Evolutionary conservation across 35 echinoderm and acorn worm species (phyloP).

Genomic region (Ophioderma brevispina): DNA sequence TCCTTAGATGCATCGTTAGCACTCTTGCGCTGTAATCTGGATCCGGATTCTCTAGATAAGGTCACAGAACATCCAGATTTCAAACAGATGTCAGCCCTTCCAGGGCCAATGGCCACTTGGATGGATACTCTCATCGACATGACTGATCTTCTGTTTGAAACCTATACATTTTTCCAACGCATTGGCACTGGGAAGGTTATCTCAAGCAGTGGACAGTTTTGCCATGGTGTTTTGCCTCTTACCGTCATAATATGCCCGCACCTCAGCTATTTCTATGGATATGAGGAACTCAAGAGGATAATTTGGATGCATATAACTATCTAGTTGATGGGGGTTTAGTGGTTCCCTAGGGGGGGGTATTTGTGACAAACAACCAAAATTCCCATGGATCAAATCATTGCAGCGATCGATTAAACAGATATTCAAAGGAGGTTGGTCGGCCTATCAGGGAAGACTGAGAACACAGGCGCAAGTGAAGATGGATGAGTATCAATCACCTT

Average conservation of each 20-base stretch:
- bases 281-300: background rate
- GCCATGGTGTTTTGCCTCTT: background rate
- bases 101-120: background rate
- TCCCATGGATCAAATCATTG: background rate
- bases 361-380: background rate
- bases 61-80: background rate
- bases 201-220: background rate
- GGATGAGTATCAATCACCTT: background rate
- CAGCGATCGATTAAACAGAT: background rate
- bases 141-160: background rate
- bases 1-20: background rate
- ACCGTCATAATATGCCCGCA: background rate
- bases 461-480: background rate
- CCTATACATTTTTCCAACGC: too few species aligned
- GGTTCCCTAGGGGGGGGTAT: background rate
- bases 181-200: too few species aligned
- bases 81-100: background rate
- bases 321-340: background rate
- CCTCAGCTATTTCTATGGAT: background rate
- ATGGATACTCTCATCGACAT: background rate
- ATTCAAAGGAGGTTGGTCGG: background rate
- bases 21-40: background rate
- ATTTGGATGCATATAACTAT: background rate
- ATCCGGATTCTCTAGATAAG: background rate
- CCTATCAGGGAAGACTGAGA: slow-evolving; percentile 10